Conservation (phyloP, 2,797 vertebrate genomes). For the Oreochromis grahami region DNA sequence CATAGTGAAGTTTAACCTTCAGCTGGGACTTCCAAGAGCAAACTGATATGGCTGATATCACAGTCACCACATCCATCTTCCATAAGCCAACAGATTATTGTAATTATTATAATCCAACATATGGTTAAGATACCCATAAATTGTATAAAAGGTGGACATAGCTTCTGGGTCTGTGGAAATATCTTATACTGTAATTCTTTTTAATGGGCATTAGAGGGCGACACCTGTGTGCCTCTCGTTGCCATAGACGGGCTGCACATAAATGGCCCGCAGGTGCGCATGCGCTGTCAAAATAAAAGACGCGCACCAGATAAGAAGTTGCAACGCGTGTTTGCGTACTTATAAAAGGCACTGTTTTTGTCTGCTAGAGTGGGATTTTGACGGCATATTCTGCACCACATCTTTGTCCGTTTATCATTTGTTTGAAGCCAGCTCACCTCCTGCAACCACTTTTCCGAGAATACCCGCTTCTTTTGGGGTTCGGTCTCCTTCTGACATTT, state of each 20-base stretch:
- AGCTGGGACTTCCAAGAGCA: not conserved
- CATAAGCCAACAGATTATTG: not conserved
- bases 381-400: too few species aligned
- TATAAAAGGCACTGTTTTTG: too few species aligned
- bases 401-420: too few species aligned
- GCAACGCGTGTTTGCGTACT: too few species aligned
- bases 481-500: too few species aligned
- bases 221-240: not conserved
- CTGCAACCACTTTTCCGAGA: too few species aligned
- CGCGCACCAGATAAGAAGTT: too few species aligned
- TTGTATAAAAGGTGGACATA: not conserved
- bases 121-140: not conserved
- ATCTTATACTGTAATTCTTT: not conserved
- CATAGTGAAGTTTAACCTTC: not conserved
- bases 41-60: not conserved
- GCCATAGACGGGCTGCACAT: not conserved
- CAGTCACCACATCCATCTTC: not conserved
- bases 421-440: too few species aligned
- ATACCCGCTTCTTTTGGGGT: too few species aligned
- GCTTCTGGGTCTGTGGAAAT: not conserved
- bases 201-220: not conserved
- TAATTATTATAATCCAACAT: not conserved
- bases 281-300: too few species aligned
- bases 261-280: too few species aligned
- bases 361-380: too few species aligned